Conservation (phyloP, 2,888 invertebrate species). For the Andrena praecox region DNA sequence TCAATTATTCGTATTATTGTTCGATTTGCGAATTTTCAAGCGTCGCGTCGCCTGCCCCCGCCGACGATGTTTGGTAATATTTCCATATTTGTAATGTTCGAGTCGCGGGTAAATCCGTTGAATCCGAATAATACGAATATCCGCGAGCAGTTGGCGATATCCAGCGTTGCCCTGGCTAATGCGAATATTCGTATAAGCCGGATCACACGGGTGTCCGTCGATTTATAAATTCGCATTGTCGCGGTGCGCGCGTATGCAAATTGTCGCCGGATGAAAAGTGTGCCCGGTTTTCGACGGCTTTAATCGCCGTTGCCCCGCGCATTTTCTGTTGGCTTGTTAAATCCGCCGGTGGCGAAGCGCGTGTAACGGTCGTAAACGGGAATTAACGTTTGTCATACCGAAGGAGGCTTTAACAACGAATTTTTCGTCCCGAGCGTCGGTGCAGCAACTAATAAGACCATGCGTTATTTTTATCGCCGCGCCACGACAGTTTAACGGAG, state of each 20-base stretch:
- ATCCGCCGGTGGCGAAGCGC: not conserved
- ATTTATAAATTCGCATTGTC: constrained; percentile 59
- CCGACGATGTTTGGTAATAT: constrained; percentile 54
- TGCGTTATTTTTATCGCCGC: not conserved
- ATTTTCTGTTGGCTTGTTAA: constrained; percentile 11
- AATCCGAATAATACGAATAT: constrained; percentile 58
- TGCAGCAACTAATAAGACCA: not conserved
- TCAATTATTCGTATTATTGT: constrained; percentile 51
- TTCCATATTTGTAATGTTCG: constrained; percentile 59
- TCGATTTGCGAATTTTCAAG: constrained; percentile 47
- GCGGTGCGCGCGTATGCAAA: constrained; percentile 25
- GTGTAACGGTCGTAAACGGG: not conserved
- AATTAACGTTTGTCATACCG: not conserved
- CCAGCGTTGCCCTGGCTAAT: constrained; percentile 54
- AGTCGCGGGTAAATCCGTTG: constrained; percentile 46
- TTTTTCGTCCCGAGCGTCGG: not conserved
- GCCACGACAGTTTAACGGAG: not conserved
- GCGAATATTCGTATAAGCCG: constrained; percentile 61
- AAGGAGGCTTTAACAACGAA: not conserved
- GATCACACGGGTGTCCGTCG: constrained; percentile 60
- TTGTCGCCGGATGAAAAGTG: constrained; percentile 16
- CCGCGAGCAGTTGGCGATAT: constrained; percentile 47
- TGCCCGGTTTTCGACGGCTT: not conserved
- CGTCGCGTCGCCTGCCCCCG: not conserved
- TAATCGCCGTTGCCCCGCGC: not conserved